phyloP scores from a whole-genome alignment of 2,113 vertebrate species.

The cattle (Bos taurus) region DNA sequence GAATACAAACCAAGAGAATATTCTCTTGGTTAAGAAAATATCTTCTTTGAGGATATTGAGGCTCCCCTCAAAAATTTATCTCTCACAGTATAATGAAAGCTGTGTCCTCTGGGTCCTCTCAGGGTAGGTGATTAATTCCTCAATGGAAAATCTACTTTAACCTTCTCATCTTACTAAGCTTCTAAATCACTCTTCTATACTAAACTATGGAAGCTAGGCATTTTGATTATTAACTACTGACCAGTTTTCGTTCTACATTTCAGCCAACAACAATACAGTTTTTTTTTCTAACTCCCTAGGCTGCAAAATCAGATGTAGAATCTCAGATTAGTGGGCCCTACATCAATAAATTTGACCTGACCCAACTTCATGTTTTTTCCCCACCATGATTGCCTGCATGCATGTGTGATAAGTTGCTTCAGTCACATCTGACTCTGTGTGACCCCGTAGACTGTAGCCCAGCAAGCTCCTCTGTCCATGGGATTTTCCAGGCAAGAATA shows the following conservation, averaged over 20 bases:
- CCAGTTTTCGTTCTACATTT: not conserved
- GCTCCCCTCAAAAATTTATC: not conserved
- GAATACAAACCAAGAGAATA: not conserved
- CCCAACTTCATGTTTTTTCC: not conserved
- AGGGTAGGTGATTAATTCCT: not conserved
- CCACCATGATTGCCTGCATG: not conserved
- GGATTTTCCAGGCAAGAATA: not conserved
- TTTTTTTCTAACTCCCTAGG: not conserved
- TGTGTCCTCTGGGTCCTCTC: not conserved
- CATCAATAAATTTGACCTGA: not conserved
- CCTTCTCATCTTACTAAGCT: not conserved
- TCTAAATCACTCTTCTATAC: not conserved
- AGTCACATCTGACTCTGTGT: not conserved
- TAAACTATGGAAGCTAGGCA: not conserved
- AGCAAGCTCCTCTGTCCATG: not conserved
- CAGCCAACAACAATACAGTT: not conserved
- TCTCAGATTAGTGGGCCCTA: not conserved
- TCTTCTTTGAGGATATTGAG: not conserved
- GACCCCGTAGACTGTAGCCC: not conserved
- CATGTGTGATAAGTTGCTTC: not conserved
- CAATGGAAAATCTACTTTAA: not conserved
- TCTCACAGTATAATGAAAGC: not conserved
- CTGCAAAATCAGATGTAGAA: not conserved
- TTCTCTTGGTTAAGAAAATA: not conserved
- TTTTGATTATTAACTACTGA: not conserved